These are phyloP conservation scores for Thaumatotibia leucotreta DNA, from an alignment of 1,140 invertebrate species.

Conservation along the genomic window DNA sequence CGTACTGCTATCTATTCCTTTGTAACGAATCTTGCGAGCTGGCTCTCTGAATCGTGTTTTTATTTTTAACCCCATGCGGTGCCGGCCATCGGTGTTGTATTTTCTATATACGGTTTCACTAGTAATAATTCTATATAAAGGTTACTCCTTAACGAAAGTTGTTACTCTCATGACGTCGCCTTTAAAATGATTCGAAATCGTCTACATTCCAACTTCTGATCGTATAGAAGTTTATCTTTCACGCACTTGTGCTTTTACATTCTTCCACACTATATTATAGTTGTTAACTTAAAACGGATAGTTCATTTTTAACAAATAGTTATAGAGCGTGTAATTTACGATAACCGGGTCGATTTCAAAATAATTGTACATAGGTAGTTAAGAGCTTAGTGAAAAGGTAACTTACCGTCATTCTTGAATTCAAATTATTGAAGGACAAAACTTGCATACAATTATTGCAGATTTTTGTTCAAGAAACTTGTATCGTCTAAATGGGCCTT, in stretches of 20 bases:
- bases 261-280: not conserved
- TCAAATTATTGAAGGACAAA: no score
- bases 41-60: not conserved
- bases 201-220: slow-evolving; percentile 12
- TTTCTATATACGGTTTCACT: not conserved
- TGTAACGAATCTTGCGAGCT: not conserved
- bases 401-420: no score
- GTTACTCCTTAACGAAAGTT: slow-evolving; percentile 3
- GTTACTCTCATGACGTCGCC: not conserved
- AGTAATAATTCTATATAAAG: slow-evolving; percentile 5
- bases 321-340: no score
- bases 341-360: no score
- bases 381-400: no score
- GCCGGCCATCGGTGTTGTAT: not conserved
- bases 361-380: no score
- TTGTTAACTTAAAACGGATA: not conserved
- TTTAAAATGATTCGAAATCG: not conserved
- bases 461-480: no score
- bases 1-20: no score
- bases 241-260: not conserved
- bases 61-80: not conserved
- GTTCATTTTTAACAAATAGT: not conserved
- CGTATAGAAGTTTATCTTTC: slow-evolving; percentile 9
- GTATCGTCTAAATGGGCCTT: no score
- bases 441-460: no score